Evolutionary conservation across 2,888 invertebrate genomes (phyloP).

Genomic region (Balanococcus diminutus): DNA sequence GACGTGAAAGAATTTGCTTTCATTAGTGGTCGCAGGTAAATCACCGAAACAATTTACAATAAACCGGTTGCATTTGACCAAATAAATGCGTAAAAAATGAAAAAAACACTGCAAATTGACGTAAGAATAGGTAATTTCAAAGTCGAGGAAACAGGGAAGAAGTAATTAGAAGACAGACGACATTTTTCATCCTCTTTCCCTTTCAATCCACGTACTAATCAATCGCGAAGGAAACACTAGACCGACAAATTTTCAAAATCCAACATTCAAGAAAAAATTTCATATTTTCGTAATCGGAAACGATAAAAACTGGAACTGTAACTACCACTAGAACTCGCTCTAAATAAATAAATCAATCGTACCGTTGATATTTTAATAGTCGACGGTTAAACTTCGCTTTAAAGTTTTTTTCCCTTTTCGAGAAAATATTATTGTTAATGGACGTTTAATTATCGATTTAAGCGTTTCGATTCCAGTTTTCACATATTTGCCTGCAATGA

Average conservation of each 20-base stretch:
- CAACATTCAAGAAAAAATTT: neutral
- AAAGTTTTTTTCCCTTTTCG: neutral
- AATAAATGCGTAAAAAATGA: neutral
- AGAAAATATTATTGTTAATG: conserved; percentile 23
- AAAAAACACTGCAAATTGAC: neutral
- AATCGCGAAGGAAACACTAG: neutral
- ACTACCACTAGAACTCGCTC: neutral
- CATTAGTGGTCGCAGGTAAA: neutral
- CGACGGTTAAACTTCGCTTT: neutral
- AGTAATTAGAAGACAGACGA: neutral
- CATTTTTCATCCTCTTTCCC: neutral
- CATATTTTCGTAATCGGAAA: neutral
- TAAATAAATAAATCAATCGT: neutral
- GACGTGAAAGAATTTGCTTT: neutral
- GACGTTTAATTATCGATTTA: conserved; percentile 25
- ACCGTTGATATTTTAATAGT: neutral
- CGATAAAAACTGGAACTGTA: neutral
- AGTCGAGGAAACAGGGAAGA: neutral
- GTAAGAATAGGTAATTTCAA: neutral
- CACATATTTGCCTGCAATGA: neutral
- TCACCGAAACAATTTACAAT: neutral
- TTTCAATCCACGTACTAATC: neutral
- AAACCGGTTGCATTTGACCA: neutral
- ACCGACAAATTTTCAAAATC: neutral
- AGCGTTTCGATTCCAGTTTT: conserved; percentile 30